Evolutionary conservation across 2,797 vertebrate genomes (phyloP).

Genomic region (Anas bernieri): DNA sequence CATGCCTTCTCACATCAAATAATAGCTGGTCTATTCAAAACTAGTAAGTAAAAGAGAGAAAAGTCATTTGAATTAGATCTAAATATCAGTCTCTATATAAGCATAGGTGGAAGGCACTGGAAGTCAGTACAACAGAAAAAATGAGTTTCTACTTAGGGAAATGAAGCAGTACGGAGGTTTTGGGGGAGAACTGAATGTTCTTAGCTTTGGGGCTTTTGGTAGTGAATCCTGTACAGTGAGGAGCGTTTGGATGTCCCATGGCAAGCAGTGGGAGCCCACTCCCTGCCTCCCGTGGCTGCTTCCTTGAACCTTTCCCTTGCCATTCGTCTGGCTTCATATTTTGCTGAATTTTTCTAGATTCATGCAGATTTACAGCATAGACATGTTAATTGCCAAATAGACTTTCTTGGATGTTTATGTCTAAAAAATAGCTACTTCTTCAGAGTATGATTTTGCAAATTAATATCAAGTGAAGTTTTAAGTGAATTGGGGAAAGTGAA

Average conservation of each 20-base stretch:
- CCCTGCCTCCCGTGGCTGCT: rapidly evolving
- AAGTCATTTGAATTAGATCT: not conserved
- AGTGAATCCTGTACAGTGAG: rapidly evolving
- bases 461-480: not conserved
- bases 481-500: not conserved
- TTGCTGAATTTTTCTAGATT: not conserved
- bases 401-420: not conserved
- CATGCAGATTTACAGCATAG: not conserved
- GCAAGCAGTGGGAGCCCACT: not conserved
- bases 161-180: not conserved
- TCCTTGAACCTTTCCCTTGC: not conserved
- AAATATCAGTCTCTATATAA: not conserved
- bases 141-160: not conserved
- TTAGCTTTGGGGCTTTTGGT: not conserved
- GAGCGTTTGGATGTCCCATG: not conserved
- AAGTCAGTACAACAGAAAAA: not conserved
- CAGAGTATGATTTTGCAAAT: not conserved
- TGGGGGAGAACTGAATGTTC: not conserved
- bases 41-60: not conserved
- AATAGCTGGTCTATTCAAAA: not conserved
- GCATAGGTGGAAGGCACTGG: not conserved
- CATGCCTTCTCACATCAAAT: not conserved
- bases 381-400: not conserved
- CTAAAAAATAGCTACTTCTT: not conserved
- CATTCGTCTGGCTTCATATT: not conserved